Percentiles rank a stretch among this genome's conserved stretches.
Evolutionary conservation across 2,113 vertebrate species (phyloP).

Genomic region (Xenopus laevis): DNA sequence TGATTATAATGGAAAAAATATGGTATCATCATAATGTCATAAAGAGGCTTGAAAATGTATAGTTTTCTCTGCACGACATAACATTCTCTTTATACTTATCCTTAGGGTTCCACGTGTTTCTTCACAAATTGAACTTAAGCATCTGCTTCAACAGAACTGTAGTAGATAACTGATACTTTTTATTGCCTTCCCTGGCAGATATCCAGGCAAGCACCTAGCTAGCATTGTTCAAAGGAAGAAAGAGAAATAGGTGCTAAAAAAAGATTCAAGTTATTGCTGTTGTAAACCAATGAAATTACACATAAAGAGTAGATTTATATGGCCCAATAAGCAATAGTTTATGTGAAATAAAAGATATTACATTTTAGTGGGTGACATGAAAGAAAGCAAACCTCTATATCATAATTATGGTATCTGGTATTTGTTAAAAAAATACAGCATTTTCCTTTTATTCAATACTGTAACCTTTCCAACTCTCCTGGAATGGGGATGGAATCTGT

Average conservation of each 20-base stretch:
- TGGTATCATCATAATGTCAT: slow-evolving; percentile 41
- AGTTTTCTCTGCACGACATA: slow-evolving; percentile 30
- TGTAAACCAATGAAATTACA: neutral
- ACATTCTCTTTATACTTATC: slow-evolving; percentile 29
- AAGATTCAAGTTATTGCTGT: slow-evolving; percentile 7
- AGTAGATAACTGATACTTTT: slow-evolving; percentile 36
- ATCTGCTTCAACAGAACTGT: slow-evolving; percentile 33
- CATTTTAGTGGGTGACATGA: neutral
- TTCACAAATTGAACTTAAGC: slow-evolving; percentile 41
- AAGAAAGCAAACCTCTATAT: neutral
- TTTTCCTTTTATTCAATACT: neutral
- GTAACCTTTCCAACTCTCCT: too few species aligned
- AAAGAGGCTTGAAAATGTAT: slow-evolving; percentile 34
- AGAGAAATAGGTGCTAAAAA: slow-evolving; percentile 20
- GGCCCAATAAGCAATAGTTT: neutral
- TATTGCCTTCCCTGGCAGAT: slow-evolving; percentile 19
- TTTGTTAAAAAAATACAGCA: neutral
- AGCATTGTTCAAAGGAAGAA: neutral
- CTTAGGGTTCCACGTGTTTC: slow-evolving; percentile 30
- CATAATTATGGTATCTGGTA: neutral
- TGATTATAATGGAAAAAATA: slow-evolving; percentile 25
- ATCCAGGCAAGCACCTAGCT: slow-evolving; percentile 4
- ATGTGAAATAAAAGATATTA: neutral
- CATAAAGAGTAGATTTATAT: neutral
- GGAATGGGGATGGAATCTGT: too few species aligned